These are phyloP conservation scores for Hipposideros larvatus DNA, from an alignment of 2,797 vertebrate genomes.

Conservation along the genomic window DNA sequence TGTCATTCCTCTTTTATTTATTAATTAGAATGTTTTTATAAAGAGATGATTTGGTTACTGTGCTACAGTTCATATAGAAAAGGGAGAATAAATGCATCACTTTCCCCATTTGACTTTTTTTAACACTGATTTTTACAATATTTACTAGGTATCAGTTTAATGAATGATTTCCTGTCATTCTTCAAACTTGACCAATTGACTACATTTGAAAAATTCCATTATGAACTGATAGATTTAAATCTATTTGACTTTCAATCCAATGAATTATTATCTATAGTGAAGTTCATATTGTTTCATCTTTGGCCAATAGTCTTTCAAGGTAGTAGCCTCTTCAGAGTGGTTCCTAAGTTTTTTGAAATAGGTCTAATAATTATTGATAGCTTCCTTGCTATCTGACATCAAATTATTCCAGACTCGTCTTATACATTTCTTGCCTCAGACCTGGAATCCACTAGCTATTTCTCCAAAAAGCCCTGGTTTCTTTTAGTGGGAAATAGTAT, in stretches of 20 bases:
- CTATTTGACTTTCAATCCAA: background rate
- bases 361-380: conserved; percentile 7
- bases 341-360: conserved; percentile 14
- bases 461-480: background rate
- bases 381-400: background rate
- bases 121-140: background rate
- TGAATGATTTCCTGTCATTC: background rate
- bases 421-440: background rate
- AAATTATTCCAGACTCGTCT: background rate
- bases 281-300: conserved; percentile 1
- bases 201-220: conserved; percentile 52
- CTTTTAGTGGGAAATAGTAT: conserved; percentile 7
- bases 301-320: background rate
- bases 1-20: conserved; percentile 48
- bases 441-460: background rate
- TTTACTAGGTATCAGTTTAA: conserved; percentile 49
- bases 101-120: background rate
- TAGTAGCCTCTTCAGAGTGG: background rate
- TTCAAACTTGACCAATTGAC: conserved; percentile 21
- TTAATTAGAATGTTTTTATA: conserved; percentile 61
- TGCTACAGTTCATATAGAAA: conserved; percentile 1
- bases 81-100: conserved; percentile 46
- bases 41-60: conserved; percentile 27
- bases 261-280: conserved; percentile 42
- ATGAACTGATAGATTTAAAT: conserved; percentile 41